These are phyloP conservation scores for Coendou prehensilis DNA, from an alignment of 2,797 vertebrate genomes.

Conservation along the genomic window DNA sequence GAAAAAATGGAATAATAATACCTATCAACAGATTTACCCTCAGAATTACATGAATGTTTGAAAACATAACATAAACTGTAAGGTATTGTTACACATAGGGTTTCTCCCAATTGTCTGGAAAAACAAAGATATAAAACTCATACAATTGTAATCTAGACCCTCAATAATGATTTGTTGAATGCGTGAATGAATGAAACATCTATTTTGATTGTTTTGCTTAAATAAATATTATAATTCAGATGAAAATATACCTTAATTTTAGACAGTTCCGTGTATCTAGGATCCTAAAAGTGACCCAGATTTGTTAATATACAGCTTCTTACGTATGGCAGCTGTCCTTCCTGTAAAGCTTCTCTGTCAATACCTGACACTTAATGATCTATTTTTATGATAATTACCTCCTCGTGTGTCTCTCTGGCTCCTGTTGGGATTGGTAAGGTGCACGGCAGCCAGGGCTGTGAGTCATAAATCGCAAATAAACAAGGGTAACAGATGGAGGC, in stretches of 20 bases:
- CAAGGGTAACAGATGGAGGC: neutral
- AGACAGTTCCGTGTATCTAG: neutral
- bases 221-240: slow-evolving; percentile 33
- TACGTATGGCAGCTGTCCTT: neutral
- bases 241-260: slow-evolving; percentile 55
- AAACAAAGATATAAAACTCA: slow-evolving; percentile 23
- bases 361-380: neutral
- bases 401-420: neutral
- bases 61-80: slow-evolving; percentile 4
- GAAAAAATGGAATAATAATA: neutral
- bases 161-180: slow-evolving; percentile 28
- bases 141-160: neutral
- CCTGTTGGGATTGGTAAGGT: neutral
- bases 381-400: slow-evolving; percentile 43
- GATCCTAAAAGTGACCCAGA: neutral
- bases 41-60: neutral
- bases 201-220: slow-evolving; percentile 27
- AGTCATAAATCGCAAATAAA: neutral
- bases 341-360: neutral
- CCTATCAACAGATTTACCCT: neutral
- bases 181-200: neutral
- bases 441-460: neutral
- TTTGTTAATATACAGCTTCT: slow-evolving; percentile 45
- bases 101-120: neutral
- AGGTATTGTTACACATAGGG: neutral